These are phyloP conservation scores for Cercopithecus hamlyni DNA, from an alignment of 2,797 vertebrate genomes.

Conservation along the genomic window DNA sequence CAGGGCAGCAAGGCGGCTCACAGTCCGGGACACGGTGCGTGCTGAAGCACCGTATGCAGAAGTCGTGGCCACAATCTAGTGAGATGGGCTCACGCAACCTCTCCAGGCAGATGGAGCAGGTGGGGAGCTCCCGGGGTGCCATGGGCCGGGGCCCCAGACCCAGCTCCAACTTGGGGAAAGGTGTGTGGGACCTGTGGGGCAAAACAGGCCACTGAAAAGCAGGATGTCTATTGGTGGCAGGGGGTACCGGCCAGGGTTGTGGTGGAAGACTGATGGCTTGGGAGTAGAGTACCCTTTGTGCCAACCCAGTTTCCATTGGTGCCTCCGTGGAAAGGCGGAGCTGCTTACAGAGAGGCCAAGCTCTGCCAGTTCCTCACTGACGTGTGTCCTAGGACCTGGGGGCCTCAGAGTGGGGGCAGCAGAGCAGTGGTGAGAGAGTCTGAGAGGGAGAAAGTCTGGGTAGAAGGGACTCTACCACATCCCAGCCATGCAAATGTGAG, in stretches of 20 bases:
- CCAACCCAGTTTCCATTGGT: not conserved
- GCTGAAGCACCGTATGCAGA: constrained; percentile 67
- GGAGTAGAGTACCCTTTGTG: not conserved
- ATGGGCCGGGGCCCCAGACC: constrained; percentile 44
- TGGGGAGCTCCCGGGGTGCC: not conserved
- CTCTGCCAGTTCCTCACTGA: not conserved
- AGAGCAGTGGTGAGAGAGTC: not conserved
- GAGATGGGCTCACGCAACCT: constrained; percentile 60
- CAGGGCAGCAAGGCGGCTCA: constrained; percentile 49
- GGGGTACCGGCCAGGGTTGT: not conserved
- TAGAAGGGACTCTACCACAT: not conserved
- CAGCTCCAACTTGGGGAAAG: constrained; percentile 69
- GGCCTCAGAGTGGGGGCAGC: not conserved
- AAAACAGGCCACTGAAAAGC: not conserved
- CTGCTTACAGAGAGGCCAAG: not conserved
- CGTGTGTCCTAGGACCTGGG: not conserved
- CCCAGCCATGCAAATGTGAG: not conserved
- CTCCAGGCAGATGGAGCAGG: constrained; percentile 76
- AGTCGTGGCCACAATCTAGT: constrained; percentile 73
- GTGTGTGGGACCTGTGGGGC: constrained; percentile 39
- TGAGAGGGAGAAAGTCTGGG: not conserved
- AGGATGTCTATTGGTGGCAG: not conserved
- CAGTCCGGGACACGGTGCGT: constrained; percentile 40
- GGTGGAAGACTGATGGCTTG: not conserved
- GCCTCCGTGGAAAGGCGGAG: too few relatives aligned